These are phyloP conservation scores for Mesembrinibis cayennensis DNA, from an alignment of 2,113 vertebrate species.

Conservation along the genomic window DNA sequence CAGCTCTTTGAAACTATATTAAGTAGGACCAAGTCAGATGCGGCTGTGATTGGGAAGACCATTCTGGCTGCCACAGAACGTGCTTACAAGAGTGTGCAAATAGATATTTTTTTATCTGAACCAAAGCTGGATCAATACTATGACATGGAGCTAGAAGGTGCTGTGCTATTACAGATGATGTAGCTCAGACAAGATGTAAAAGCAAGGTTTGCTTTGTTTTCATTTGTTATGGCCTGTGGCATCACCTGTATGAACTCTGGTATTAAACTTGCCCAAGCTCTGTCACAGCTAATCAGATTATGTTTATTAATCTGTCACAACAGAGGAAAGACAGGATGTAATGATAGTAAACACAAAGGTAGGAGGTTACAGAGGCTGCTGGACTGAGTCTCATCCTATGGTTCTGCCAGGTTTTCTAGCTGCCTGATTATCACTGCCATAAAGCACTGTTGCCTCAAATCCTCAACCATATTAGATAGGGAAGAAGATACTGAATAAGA, in stretches of 20 bases:
- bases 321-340: neutral
- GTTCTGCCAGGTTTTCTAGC: neutral
- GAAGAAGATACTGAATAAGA: neutral
- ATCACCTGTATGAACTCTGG: neutral
- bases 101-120: neutral
- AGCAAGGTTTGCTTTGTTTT: neutral
- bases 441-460: neutral
- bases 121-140: neutral
- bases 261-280: neutral
- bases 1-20: neutral
- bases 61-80: neutral
- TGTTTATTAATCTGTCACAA: neutral
- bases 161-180: neutral
- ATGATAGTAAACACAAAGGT: neutral
- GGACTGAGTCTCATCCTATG: neutral
- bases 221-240: neutral
- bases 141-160: neutral
- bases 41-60: neutral
- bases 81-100: neutral
- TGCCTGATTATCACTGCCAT: neutral
- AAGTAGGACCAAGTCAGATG: neutral
- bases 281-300: neutral
- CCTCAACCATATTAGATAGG: neutral
- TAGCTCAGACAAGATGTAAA: neutral
- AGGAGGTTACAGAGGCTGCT: neutral